Evolutionary conservation across 2,888 invertebrate species (phyloP), one percentile per base, ranked within the genome.

Genomic region (Epicampocera succincta): DNA sequence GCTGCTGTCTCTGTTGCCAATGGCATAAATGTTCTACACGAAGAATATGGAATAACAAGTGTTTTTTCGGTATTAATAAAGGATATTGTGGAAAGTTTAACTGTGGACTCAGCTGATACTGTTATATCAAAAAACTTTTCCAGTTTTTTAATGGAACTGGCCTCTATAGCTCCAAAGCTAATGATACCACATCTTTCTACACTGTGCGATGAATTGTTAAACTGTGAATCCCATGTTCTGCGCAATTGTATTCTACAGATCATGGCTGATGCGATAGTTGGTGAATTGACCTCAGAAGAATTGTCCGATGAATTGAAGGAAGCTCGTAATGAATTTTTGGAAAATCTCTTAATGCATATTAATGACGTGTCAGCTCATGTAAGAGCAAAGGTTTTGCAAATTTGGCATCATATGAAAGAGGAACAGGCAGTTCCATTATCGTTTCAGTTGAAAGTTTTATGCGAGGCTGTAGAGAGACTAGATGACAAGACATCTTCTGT

Each of bases 311-410:
- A 94, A 79, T 92, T 94, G 85, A 94, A 94, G 84, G 91, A 92
- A 54, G 93, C 93, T 56, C 92, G 97, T 2, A 96, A 98, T 88
- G 94, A 95, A 85, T 95, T 97, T 87, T 92, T 98, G 3, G 94
- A 95, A 71, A 93, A 94, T 87, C 91, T 98, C 15, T 92, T 95
- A 86, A 95, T 96, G 48, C 98, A 98, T 88, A 93, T 98, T 69
- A 93, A 95, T 84, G 99, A 99, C 88, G 90, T 93, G 3, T 95
- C 97, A 60, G 96, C 97, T 0, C 95, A 95, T 88, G 98, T 98
- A 0, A 92, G 99, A 25, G 94, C 96, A 25, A 97, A 96, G 92
- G 95, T 95, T 76, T 85, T 98, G 44, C 95, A 97, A 89, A 94
- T 96, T 83, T 97, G 97, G 96, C 93, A 94, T 84, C 93, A 93